Conservation (phyloP, 2,797 vertebrate genomes). For the Babyrousa celebensis region DNA sequence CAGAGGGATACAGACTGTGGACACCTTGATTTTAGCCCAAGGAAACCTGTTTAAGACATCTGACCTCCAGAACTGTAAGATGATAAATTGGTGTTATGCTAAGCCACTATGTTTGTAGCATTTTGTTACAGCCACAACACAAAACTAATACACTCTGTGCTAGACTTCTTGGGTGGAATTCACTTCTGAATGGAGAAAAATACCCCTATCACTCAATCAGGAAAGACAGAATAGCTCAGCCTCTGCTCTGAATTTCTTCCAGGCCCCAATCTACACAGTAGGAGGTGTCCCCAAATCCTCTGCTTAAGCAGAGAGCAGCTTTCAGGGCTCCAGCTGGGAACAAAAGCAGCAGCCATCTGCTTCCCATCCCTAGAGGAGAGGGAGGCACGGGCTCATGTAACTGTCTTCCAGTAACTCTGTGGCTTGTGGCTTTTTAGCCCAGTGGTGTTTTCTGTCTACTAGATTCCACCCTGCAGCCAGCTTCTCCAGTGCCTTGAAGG, state of each 20-base stretch:
- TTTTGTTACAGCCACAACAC: neutral
- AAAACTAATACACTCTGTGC: fast-evolving
- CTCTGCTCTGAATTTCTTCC: neutral
- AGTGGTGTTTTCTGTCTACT: fast-evolving
- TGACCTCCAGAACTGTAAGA: neutral
- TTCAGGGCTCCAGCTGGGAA: neutral
- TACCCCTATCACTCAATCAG: neutral
- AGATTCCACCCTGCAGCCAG: neutral
- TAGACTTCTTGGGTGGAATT: neutral
- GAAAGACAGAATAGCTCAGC: neutral
- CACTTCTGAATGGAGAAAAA: neutral
- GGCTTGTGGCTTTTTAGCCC: fast-evolving
- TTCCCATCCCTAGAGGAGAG: neutral
- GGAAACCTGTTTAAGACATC: neutral
- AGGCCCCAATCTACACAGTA: neutral
- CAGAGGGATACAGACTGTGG: neutral
- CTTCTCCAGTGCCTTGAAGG: neutral
- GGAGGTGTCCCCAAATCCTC: neutral
- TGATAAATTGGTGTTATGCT: neutral
- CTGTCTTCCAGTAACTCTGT: fast-evolving
- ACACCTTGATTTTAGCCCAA: fast-evolving
- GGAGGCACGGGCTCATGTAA: fast-evolving
- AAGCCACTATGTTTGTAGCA: neutral
- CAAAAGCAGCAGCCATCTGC: neutral
- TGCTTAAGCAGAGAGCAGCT: neutral